phyloP scores from a whole-genome alignment of 2,113 vertebrate genomes.

The Lagopus leucura region DNA sequence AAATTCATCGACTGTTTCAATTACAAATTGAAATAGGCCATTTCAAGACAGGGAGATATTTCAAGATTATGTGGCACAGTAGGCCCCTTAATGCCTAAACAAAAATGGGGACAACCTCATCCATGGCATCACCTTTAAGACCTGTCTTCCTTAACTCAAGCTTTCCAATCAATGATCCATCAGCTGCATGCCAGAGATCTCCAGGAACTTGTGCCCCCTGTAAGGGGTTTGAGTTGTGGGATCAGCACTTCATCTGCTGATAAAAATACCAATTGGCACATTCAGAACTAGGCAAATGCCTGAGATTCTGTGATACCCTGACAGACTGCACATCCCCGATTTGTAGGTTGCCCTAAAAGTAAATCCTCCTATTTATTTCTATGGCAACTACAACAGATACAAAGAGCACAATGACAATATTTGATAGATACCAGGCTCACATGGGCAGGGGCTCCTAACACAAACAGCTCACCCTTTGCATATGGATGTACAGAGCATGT shows the following conservation, averaged over 20 bases:
- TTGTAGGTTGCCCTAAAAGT: no score
- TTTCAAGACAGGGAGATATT: no score
- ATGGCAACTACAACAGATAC: no score
- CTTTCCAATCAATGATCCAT: not conserved
- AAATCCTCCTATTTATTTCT: no score
- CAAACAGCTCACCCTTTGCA: not conserved
- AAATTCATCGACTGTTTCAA: not conserved
- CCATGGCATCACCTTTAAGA: not conserved
- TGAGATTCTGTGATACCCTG: not conserved
- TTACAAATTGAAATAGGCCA: not conserved
- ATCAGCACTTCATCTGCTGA: not conserved
- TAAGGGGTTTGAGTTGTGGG: not conserved
- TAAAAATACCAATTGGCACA: not conserved
- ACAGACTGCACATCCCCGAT: not conserved
- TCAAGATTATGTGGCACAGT: no score
- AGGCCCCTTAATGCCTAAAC: not conserved
- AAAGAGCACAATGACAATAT: no score
- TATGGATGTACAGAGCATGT: rapidly evolving
- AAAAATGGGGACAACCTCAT: not conserved
- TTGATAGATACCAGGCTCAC: not conserved
- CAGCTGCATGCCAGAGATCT: not conserved
- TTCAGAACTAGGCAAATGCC: not conserved
- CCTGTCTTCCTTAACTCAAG: not conserved
- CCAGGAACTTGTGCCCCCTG: not conserved
- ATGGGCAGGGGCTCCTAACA: not conserved